Evolutionary conservation across 2,113 vertebrate species (phyloP), one percentile per base, ranked within the genome.

Genomic region (Cardinalis cardinalis): DNA sequence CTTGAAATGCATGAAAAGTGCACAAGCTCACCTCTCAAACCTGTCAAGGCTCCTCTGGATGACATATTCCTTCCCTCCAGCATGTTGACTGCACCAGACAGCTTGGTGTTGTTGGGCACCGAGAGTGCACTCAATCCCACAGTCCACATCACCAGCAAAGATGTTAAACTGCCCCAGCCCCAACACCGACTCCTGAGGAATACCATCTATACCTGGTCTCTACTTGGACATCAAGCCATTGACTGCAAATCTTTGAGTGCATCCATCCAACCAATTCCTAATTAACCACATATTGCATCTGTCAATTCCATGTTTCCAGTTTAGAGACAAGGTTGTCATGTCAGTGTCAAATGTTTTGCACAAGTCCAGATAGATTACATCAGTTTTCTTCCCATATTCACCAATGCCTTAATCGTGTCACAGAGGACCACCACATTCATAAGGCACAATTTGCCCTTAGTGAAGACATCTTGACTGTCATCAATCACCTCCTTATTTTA

Each of bases 111-210:
- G 18, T 31, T 65, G 51, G 31, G 43, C 20, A 48, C 20, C 26
- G 49, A 56, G 14, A 16, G 14, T 10, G 20, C 21, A 23, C 65
- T 87, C 49, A 56, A 9, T 32, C 31, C 36, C 65, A 63, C 34
- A 26, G 20, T 10, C 34, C 48, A 26, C 0, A 2, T 21, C 49
- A 15, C 29, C 36, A 26, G 6, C 11, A 34, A 41, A 26, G 31
- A 23, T 1, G 0, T 15, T 15, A 49, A 56, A 56, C 12, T 23
- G 18, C 2, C 0, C 4, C 34, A 87, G 31, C 34, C 56, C 26
- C 21, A 49, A 0, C 7, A 32, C 14, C 12, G 14, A 18, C 9
- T 17, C 36, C 31, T 19, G 21, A 43, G 31, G 14, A 71, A 26
- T 14, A 15, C 3, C 9, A 21, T 6, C 26, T 26, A 9, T 32